phyloP scores from a whole-genome alignment of 2,888 invertebrate genomes.

The Euclidia mi region DNA sequence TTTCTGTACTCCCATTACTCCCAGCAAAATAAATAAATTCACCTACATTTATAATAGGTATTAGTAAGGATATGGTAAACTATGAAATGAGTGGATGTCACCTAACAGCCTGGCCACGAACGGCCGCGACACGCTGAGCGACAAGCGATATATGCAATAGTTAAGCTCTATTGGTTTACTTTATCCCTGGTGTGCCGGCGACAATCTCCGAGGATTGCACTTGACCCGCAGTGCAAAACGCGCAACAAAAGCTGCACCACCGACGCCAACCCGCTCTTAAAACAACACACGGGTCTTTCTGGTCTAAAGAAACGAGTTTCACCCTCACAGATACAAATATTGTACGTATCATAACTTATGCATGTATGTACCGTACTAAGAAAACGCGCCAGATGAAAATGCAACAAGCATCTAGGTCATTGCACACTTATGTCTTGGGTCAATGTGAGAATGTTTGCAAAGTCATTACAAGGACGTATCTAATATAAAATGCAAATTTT shows the following conservation, averaged over 20 bases:
- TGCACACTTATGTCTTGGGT: constrained; percentile 51
- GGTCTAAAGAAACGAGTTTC: constrained; percentile 48
- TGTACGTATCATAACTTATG: constrained; percentile 42
- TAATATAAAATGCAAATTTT: not conserved
- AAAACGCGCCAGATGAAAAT: constrained; percentile 48
- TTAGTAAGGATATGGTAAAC: too few relatives aligned
- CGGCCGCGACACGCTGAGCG: too few relatives aligned
- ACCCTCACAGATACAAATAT: constrained; percentile 26
- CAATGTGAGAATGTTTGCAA: constrained; percentile 25
- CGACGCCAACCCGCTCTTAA: constrained; percentile 58
- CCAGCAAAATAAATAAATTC: too few relatives aligned
- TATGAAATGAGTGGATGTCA: too few relatives aligned
- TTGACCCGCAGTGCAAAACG: constrained; percentile 82
- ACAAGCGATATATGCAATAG: constrained; percentile 23
- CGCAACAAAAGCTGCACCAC: constrained; percentile 68
- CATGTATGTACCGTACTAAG: constrained; percentile 46
- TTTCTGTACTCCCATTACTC: too few relatives aligned
- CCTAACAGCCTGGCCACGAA: too few relatives aligned
- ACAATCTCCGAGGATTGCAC: constrained; percentile 79
- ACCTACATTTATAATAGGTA: too few relatives aligned
- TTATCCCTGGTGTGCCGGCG: constrained; percentile 61
- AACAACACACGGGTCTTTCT: constrained; percentile 54
- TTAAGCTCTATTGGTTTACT: constrained; percentile 59
- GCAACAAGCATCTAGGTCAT: constrained; percentile 64
- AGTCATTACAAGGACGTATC: not conserved